Evolutionary conservation across 1,140 invertebrate species (phyloP).

Genomic region (Armadillidium nasatum): DNA sequence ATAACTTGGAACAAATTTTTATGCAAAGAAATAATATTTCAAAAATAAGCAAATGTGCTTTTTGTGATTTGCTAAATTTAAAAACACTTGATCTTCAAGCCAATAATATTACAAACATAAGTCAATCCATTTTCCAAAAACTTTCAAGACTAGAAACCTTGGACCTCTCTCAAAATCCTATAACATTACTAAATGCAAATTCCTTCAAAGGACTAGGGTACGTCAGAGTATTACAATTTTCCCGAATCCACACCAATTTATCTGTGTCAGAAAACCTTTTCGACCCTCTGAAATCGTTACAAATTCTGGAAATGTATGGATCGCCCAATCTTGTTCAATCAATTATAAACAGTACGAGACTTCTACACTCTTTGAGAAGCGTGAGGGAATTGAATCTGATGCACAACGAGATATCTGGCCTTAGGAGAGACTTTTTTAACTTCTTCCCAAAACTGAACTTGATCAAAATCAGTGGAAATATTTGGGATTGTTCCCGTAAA

Average conservation of each 20-base stretch:
- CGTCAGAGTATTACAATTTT: constrained; percentile 62
- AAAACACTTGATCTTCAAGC: constrained; percentile 53
- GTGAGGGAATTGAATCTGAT: constrained; percentile 64
- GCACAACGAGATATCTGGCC: constrained; percentile 58
- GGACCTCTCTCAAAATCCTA: constrained; percentile 71
- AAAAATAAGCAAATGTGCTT: constrained; percentile 61
- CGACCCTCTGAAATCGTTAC: constrained; percentile 62
- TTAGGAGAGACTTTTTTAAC: constrained; percentile 63
- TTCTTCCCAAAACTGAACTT: constrained; percentile 61
- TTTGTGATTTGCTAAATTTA: constrained; percentile 61
- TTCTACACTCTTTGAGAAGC: constrained; percentile 58
- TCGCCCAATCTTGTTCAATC: constrained; percentile 59
- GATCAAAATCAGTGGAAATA: constrained; percentile 52
- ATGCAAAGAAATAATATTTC: constrained; percentile 64
- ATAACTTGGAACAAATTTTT: constrained; percentile 64
- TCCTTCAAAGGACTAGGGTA: constrained; percentile 61
- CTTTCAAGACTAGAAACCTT: constrained; percentile 55
- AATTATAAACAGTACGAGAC: constrained; percentile 28
- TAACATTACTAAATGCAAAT: constrained; percentile 61
- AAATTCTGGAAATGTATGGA: constrained; percentile 65
- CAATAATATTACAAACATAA: constrained; percentile 51
- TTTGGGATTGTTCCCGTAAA: constrained; percentile 50
- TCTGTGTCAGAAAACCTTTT: constrained; percentile 50
- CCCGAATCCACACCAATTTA: constrained; percentile 61
- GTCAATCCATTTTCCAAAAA: constrained; percentile 48